phyloP scores from a whole-genome alignment of 2,113 vertebrate genomes.

The Excalfactoria chinensis region DNA sequence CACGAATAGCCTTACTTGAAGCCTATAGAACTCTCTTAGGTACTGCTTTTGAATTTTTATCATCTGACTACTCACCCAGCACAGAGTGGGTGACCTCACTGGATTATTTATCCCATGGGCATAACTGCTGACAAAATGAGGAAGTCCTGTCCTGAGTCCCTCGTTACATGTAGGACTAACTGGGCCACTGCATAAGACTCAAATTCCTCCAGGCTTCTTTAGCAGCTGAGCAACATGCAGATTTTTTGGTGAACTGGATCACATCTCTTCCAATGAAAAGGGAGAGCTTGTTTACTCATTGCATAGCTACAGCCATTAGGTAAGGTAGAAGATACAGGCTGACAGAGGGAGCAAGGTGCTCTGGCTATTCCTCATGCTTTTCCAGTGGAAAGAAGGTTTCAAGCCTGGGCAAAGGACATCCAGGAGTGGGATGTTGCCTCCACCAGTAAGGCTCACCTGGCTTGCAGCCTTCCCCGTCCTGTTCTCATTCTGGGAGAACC shows the following conservation, averaged over 20 bases:
- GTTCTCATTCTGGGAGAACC: not conserved
- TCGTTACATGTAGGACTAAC: not conserved
- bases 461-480: not conserved
- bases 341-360: not conserved
- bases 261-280: not conserved
- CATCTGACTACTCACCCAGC: not conserved
- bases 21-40: not conserved
- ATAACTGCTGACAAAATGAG: not conserved
- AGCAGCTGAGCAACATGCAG: not conserved
- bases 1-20: not conserved
- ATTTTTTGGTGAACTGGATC: not conserved
- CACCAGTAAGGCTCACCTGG: not conserved
- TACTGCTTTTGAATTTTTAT: not conserved
- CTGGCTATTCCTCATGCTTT: not conserved
- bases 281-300: not conserved
- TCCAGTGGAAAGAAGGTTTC: not conserved
- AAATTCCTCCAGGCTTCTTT: not conserved
- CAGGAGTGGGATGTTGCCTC: not conserved
- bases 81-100: not conserved
- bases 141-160: not conserved
- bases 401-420: not conserved
- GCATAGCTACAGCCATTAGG: not conserved
- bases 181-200: not conserved
- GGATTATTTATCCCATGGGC: not conserved
- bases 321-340: not conserved